These are phyloP conservation scores for Ceratoteleas bidentatus DNA, from an alignment of 1,140 invertebrate species.

Conservation along the genomic window DNA sequence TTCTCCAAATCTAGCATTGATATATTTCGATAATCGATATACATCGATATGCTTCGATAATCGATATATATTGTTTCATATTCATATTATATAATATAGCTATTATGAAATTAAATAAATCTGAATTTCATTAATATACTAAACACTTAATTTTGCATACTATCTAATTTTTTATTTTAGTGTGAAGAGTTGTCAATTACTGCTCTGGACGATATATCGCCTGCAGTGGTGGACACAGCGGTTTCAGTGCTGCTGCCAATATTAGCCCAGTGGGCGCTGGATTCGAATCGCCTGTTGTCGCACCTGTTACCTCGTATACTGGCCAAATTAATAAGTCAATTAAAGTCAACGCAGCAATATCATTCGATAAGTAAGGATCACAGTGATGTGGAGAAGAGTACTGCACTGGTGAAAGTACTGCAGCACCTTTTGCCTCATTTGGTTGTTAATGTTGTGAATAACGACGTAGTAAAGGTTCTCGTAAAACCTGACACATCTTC, in stretches of 20 bases:
- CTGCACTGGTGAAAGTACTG: constrained; percentile 76
- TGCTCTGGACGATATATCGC: constrained; percentile 81
- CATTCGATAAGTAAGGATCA: constrained; percentile 74
- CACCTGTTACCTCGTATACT: constrained; percentile 77
- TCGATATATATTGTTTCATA: too few species aligned
- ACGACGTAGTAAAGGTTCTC: constrained; percentile 74
- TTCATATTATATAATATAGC: too few species aligned
- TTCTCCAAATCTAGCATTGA: too few species aligned
- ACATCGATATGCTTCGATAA: too few species aligned
- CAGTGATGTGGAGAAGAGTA: constrained; percentile 70
- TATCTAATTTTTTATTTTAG: constrained; percentile 73
- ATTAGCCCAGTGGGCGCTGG: constrained; percentile 85
- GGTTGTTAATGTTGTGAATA: constrained; percentile 79
- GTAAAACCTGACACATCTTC: constrained; percentile 75
- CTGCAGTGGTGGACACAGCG: constrained; percentile 81
- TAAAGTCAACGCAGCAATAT: constrained; percentile 70
- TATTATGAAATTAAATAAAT: too few species aligned
- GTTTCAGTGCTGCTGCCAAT: constrained; percentile 81
- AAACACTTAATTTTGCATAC: too few species aligned
- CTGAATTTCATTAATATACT: too few species aligned
- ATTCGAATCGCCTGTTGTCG: constrained; percentile 81
- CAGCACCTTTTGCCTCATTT: constrained; percentile 81
- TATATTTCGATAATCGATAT: too few species aligned
- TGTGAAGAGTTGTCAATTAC: constrained; percentile 83
- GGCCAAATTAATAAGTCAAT: constrained; percentile 72